Conservation (phyloP, 2,797 vertebrate genomes). For the Galagoides demidoff region DNA sequence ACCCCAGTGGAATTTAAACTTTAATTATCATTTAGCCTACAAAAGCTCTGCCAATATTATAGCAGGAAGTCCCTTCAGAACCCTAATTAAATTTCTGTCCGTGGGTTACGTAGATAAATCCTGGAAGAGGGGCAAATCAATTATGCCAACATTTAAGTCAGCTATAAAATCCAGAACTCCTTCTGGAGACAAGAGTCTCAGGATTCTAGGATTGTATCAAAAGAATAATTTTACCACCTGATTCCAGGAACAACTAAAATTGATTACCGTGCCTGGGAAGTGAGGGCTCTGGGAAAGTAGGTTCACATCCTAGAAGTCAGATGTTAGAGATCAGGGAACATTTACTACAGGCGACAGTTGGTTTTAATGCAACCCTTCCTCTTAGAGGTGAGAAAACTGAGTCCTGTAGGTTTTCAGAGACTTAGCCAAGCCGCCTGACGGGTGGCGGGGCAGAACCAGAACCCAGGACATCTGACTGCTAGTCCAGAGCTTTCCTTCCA, state of each 20-base stretch:
- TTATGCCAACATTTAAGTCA: slow-evolving; percentile 58
- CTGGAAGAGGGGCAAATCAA: slow-evolving; percentile 55
- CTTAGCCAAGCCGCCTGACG: background rate
- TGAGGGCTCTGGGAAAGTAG: background rate
- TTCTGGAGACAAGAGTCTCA: slow-evolving; percentile 38
- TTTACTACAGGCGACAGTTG: background rate
- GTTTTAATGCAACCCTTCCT: background rate
- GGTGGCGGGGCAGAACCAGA: background rate
- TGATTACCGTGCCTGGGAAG: background rate
- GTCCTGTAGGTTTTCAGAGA: background rate
- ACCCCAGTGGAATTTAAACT: slow-evolving; percentile 58
- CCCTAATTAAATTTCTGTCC: slow-evolving; percentile 66
- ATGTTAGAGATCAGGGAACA: background rate
- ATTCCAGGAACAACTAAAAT: slow-evolving; percentile 8
- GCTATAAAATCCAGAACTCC: slow-evolving; percentile 53
- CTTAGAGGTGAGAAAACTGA: background rate
- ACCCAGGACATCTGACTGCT: background rate
- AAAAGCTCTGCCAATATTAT: slow-evolving; percentile 32
- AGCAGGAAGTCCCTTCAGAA: slow-evolving; percentile 62
- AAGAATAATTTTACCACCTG: slow-evolving; percentile 1
- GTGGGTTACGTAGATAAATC: slow-evolving; percentile 59
- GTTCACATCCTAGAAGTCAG: background rate
- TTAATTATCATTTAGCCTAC: slow-evolving; percentile 68
- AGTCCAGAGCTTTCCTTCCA: background rate
- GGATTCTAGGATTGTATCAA: slow-evolving; percentile 46